Evolutionary conservation across 2,888 invertebrate species (phyloP).

Genomic region (Ecliptopera silaceata): DNA sequence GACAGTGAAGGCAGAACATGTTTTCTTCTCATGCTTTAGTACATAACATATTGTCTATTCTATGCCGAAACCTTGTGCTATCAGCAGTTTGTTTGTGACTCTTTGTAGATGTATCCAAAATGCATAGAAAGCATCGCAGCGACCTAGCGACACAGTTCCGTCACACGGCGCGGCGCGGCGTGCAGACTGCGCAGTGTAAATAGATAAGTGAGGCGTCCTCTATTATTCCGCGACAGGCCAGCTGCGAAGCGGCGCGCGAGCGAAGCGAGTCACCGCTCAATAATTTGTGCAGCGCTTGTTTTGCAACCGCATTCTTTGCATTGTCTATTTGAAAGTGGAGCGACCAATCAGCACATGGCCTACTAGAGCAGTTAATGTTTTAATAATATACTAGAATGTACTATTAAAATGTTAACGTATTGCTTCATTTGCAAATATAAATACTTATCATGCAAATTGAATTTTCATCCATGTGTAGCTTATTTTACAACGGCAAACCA

Average conservation of each 20-base stretch:
- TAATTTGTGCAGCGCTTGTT: conserved; percentile 16
- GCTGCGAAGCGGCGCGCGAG: conserved; percentile 4
- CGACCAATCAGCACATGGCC: not conserved
- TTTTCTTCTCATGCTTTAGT: too few species aligned
- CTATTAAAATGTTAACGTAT: too few species aligned
- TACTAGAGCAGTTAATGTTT: not conserved
- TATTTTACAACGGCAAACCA: too few species aligned
- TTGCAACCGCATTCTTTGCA: conserved; percentile 10
- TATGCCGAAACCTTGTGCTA: too few species aligned
- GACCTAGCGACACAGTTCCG: not conserved
- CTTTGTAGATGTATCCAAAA: not conserved
- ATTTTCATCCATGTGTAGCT: too few species aligned
- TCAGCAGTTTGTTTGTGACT: not conserved
- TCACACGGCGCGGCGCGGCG: not conserved
- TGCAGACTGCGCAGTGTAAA: not conserved
- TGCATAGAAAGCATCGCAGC: not conserved
- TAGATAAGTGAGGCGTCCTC: conserved; percentile 3
- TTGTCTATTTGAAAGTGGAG: conserved; percentile 10
- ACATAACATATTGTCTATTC: too few species aligned
- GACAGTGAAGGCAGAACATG: too few species aligned
- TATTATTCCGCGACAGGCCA: not conserved
- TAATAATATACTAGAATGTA: not conserved
- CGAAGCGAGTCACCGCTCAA: not conserved
- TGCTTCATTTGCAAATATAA: too few species aligned
- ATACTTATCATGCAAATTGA: too few species aligned